Conservation (phyloP, 2,797 vertebrate genomes). For the Centroberyx gerrardi region DNA sequence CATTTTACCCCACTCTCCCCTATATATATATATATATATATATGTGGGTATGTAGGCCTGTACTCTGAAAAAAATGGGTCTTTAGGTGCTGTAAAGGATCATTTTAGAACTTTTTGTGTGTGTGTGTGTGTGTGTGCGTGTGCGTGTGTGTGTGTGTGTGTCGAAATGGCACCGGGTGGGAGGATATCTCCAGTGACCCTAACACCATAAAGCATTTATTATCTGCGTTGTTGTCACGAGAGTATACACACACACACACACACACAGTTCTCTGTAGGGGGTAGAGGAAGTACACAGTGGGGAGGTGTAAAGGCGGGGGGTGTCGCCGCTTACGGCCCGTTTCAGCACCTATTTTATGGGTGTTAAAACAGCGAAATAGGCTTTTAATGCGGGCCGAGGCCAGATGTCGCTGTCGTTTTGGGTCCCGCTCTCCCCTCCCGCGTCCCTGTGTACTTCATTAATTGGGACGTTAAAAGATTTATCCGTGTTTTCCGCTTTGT, state of each 20-base stretch:
- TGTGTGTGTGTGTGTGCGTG: neutral
- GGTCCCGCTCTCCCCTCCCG: conserved; percentile 62
- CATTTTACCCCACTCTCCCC: too few species aligned
- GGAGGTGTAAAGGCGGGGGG: conserved; percentile 71
- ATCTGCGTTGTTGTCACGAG: conserved; percentile 68
- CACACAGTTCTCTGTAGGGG: conserved; percentile 46
- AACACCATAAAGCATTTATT: conserved; percentile 79
- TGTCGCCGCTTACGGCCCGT: conserved; percentile 68
- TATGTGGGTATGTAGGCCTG: too few species aligned
- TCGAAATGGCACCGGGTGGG: conserved; percentile 33
- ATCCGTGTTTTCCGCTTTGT: conserved; percentile 58
- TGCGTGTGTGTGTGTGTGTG: too few species aligned
- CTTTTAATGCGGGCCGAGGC: conserved; percentile 75
- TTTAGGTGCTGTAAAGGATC: too few species aligned
- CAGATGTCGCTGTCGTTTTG: conserved; percentile 73
- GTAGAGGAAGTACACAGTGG: conserved; percentile 68
- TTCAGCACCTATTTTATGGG: conserved; percentile 80
- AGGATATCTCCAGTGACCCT: conserved; percentile 68
- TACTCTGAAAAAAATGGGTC: too few species aligned
- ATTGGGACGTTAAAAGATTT: conserved; percentile 76
- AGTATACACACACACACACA: conserved; percentile 31
- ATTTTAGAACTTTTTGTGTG: too few species aligned
- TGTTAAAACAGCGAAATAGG: conserved; percentile 82
- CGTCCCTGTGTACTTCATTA: conserved; percentile 79
- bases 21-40: too few species aligned